Evolutionary conservation across 2,797 vertebrate species (phyloP).

Genomic region (Artibeus lituratus): DNA sequence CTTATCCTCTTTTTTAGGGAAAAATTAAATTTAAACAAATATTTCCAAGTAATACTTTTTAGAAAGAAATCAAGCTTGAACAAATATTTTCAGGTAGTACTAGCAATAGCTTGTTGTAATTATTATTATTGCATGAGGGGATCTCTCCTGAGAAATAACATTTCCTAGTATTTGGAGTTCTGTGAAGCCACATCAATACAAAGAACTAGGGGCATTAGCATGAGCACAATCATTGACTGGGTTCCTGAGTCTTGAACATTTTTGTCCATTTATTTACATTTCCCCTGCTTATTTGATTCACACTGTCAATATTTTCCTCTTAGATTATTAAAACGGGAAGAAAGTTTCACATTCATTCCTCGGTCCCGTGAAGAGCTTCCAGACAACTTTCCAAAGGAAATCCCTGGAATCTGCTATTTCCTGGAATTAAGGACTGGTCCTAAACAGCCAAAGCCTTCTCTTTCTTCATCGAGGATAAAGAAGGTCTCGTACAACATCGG

Average conservation of each 20-base stretch:
- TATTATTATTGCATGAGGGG: background rate
- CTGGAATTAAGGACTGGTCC: conserved; percentile 93
- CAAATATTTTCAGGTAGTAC: background rate
- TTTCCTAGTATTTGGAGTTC: background rate
- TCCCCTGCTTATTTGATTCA: background rate
- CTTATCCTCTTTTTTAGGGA: background rate
- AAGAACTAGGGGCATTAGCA: background rate
- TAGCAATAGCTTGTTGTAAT: background rate
- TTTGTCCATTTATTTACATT: background rate
- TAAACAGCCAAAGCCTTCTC: conserved; percentile 89
- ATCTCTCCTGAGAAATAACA: background rate
- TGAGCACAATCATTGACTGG: background rate
- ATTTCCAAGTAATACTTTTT: background rate
- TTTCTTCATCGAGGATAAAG: conserved; percentile 92
- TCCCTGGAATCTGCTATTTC: conserved; percentile 97
- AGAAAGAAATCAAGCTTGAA: background rate
- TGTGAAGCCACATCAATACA: background rate
- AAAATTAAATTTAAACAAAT: background rate
- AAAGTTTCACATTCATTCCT: conserved; percentile 93
- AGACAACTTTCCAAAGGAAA: conserved; percentile 99
- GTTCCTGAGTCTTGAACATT: background rate
- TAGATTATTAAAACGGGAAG: conserved; percentile 96
- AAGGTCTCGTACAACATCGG: conserved; percentile 99
- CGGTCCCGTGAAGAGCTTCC: conserved; percentile 97
- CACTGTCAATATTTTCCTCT: background rate